A percentile compares a stretch with the other conserved stretches of the same genome.
phyloP scores from a whole-genome alignment of 2,797 vertebrate species.

The Melanotaenia boesemani region DNA sequence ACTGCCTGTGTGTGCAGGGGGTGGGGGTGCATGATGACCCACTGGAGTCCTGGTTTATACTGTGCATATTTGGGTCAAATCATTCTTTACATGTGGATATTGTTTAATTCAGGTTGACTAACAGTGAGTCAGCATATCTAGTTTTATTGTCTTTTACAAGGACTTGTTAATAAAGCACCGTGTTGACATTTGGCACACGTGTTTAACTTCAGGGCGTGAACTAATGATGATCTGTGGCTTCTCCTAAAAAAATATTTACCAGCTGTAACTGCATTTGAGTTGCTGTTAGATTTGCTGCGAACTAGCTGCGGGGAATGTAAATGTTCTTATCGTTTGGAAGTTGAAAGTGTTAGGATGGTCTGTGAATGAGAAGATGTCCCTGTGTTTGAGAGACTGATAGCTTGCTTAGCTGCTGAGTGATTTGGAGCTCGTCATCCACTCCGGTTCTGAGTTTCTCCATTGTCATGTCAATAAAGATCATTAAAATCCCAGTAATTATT shows the following conservation, averaged over 20 bases:
- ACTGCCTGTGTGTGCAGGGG: background rate
- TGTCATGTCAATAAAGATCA: conserved; percentile 42
- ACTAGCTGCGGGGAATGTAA: background rate
- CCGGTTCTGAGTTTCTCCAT: conserved; percentile 31
- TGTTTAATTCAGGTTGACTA: conserved; percentile 1
- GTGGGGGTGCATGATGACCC: conserved; percentile 3
- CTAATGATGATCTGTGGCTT: conserved; percentile 21
- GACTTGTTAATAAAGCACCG: background rate
- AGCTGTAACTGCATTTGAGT: background rate
- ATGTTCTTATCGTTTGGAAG: background rate
- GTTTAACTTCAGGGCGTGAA: conserved; percentile 54
- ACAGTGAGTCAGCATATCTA: conserved; percentile 6
- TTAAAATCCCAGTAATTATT: conserved; percentile 37
- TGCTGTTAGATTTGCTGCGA: background rate
- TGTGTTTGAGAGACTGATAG: background rate
- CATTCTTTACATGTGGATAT: conserved; percentile 5
- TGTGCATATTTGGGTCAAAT: conserved; percentile 27
- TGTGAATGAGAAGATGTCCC: background rate
- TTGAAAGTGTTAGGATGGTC: background rate
- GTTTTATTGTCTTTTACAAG: background rate
- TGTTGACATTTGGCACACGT: conserved; percentile 16
- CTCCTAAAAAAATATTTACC: background rate
- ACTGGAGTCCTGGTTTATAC: background rate
- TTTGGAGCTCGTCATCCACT: background rate
- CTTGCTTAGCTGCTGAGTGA: background rate